phyloP scores from a whole-genome alignment of 1,140 invertebrate species.

The Caerostris darwini region DNA sequence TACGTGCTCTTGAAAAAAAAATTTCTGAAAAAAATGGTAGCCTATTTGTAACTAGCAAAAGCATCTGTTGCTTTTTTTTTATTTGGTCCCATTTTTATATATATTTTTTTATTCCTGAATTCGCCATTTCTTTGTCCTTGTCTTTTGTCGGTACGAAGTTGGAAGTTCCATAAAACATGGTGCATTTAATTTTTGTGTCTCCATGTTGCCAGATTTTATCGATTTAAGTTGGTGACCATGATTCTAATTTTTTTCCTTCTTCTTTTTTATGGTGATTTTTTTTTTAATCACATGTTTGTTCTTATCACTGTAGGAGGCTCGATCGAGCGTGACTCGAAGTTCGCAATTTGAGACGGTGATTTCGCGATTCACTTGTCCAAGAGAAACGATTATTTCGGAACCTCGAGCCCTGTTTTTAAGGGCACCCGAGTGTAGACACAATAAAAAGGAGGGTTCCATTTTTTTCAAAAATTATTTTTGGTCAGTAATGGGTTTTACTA shows the following conservation, averaged over 20 bases:
- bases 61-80: conserved; percentile 33
- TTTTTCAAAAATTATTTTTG: background rate
- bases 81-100: background rate
- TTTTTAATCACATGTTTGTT: background rate
- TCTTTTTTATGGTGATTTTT: background rate
- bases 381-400: background rate
- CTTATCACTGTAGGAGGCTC: background rate
- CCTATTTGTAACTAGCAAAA: conserved; percentile 50
- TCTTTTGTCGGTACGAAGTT: conserved; percentile 36
- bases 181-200: conserved; percentile 48
- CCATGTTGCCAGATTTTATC: conserved; percentile 41
- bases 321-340: background rate
- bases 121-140: background rate
- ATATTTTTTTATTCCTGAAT: background rate
- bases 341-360: conserved; percentile 8
- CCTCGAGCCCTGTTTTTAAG: background rate
- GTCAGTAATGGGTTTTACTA: background rate
- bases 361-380: conserved; percentile 15
- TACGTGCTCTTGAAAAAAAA: background rate
- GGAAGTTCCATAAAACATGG: conserved; percentile 17
- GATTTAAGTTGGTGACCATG: conserved; percentile 14
- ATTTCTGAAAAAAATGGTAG: background rate
- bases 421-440: background rate
- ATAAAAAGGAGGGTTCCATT: background rate
- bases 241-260: background rate